These are phyloP conservation scores for Ataeniobius toweri DNA, from an alignment of 2,797 vertebrate species.

Conservation along the genomic window DNA sequence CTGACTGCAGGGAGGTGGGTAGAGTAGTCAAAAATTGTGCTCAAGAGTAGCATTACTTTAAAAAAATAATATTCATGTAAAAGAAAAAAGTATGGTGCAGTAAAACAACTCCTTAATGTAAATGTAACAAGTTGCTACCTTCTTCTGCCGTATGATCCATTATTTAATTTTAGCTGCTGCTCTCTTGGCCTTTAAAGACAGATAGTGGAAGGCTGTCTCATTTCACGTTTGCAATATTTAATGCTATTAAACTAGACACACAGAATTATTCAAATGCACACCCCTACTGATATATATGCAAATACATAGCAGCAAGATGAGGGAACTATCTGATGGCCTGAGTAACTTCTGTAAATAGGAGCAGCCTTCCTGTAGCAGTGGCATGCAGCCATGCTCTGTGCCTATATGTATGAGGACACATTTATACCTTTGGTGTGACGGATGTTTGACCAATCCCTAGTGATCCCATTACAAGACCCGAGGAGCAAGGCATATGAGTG, in stretches of 20 bases:
- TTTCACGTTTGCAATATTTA: constrained; percentile 75
- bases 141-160: constrained; percentile 51
- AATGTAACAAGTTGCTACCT: neutral
- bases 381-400: constrained; percentile 42
- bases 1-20: constrained; percentile 21
- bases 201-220: constrained; percentile 69
- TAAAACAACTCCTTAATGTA: too few relatives aligned
- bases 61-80: too few relatives aligned
- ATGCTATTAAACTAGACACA: constrained; percentile 67
- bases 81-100: too few relatives aligned
- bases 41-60: neutral
- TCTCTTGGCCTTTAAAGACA: constrained; percentile 65
- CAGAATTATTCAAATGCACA: constrained; percentile 44
- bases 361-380: constrained; percentile 52
- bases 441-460: constrained; percentile 55
- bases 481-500: constrained; percentile 33
- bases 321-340: constrained; percentile 54
- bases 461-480: constrained; percentile 67
- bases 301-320: constrained; percentile 35
- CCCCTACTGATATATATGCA: constrained; percentile 36
- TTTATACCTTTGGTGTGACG: constrained; percentile 58
- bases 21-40: neutral
- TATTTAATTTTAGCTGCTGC: constrained; percentile 57
- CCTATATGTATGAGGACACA: constrained; percentile 42
- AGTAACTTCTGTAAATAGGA: constrained; percentile 51